Evolutionary conservation across 35 echinoderm and acorn worm species (phyloP), one percentile per base, ranked within the genome.

Genomic region (Amphiura filiformis): DNA sequence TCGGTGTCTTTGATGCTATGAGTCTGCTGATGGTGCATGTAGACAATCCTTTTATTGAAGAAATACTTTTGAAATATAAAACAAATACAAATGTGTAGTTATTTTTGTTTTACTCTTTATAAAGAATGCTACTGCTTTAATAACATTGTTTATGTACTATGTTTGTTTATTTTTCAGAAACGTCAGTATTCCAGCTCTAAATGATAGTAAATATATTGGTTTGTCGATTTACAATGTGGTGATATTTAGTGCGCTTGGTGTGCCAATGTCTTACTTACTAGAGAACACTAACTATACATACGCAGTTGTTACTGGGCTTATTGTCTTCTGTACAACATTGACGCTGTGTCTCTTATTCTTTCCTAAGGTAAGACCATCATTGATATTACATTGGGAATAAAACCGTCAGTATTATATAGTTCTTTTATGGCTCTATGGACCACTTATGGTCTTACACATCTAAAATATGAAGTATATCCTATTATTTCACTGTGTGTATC

Each of bases 141-240:
- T n/a, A n/a, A n/a, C n/a, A n/a, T n/a, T n/a, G n/a, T n/a, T n/a
- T n/a, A n/a, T n/a, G n/a, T n/a, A n/a, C n/a, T n/a, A n/a, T n/a
- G n/a, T n/a, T n/a, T n/a, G 41, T 47, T 4, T 47, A 36, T 34
- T 47, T 18, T 80, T 34, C 76, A 97, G 95, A 81, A 94, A 98
- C 78, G 96, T 98, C 36, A 98, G 84, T 81, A 98, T 98, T 37
- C 96, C 92, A 18, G 96, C 96, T 23, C 76, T 92, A 40, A 98
- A 98, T 87, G 93, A 98, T 38, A 94, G 89, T 76, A 90, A 90
- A 61, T 98, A 92, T 31, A 98, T 98, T 65, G 96, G 89, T 44
- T 47, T 98, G 38, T 94, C 93, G 39, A 92, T 98, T 39, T 94
- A 97, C 56, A 98, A 94, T 41, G 92, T 98, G 39, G 92, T 98